Evolutionary conservation across 2,113 vertebrate genomes (phyloP), one percentile per base, ranked within the genome.

Genomic region (Dipodomys ordii): DNA sequence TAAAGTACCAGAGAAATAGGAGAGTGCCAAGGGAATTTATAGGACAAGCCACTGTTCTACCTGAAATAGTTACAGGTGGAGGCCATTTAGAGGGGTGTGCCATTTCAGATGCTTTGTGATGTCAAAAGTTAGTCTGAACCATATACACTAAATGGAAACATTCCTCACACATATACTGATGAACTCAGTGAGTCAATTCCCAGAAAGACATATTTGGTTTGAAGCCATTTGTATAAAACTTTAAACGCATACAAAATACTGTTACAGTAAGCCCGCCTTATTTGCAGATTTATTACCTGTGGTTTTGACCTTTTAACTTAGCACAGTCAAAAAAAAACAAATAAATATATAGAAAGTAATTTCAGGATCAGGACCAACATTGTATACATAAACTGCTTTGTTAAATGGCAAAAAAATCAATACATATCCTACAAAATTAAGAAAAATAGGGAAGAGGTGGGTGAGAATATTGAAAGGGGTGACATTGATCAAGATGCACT

Each of bases 141-240:
- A 39, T 30, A 49, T 22, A 39, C 19, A 85, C 10, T 8, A 13
- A 76, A 11, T 16, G 28, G 10, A 25, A 57, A 64, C 67, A 65
- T 53, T n/a, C 53, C 16, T 85, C 49, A 81, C 53, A n/a, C 12
- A 80, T 71, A 62, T 76, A 80, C 57, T 80, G 35, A n/a, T 79
- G 46, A 89, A 7, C 83, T 92, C 25, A 46, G 6, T 53, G 53
- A 76, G 8, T 73, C 35, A 57, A 77, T 77, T 83, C 80, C 39
- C 67, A 91, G 49, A 87, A 73, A 90, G 39, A 72, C 32, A 49
- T 39, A 78, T 83, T 92, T 93, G 32, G 11, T n/a, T 93, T 67
- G 15, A 69, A 90, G 57, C 7, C 82, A 64, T 68, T 86, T 72
- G 64, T 35, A 62, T 60, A 81, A 64, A n/a, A 27, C 72, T 91